Evolutionary conservation across 2,113 vertebrate genomes (phyloP).

Genomic region (Plestiodon gilberti): DNA sequence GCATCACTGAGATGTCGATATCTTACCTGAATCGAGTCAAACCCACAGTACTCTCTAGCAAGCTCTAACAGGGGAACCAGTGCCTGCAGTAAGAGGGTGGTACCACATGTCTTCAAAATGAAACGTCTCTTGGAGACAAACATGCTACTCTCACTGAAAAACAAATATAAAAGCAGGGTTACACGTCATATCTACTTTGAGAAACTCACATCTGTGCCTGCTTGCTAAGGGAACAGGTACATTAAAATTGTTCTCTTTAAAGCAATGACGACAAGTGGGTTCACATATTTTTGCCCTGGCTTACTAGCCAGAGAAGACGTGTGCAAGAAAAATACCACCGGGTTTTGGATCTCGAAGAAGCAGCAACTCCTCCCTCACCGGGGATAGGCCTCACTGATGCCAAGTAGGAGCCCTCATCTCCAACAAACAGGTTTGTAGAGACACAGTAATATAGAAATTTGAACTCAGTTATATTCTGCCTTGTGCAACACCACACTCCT

Average conservation of each 20-base stretch:
- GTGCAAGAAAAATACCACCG: neutral
- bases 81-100: constrained; percentile 99
- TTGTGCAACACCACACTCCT: too few relatives aligned
- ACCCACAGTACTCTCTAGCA: constrained; percentile 97
- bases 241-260: neutral
- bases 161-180: constrained; percentile 8
- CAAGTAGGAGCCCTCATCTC: neutral
- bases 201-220: neutral
- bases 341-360: neutral
- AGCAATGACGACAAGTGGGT: neutral
- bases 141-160: constrained; percentile 99
- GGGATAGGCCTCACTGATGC: neutral
- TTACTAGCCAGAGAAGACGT: neutral
- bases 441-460: neutral
- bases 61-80: constrained; percentile 99
- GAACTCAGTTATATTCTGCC: neutral
- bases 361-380: neutral
- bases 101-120: constrained; percentile 99
- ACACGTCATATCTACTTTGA: neutral
- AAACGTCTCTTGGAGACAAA: constrained; percentile 99
- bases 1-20: neutral
- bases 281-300: neutral
- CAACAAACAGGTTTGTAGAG: neutral
- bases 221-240: neutral
- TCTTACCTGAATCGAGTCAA: constrained; percentile 94